Evolutionary conservation across 2,797 vertebrate species (phyloP), one percentile per base, ranked within the genome.

Genomic region (Zalophus californianus): DNA sequence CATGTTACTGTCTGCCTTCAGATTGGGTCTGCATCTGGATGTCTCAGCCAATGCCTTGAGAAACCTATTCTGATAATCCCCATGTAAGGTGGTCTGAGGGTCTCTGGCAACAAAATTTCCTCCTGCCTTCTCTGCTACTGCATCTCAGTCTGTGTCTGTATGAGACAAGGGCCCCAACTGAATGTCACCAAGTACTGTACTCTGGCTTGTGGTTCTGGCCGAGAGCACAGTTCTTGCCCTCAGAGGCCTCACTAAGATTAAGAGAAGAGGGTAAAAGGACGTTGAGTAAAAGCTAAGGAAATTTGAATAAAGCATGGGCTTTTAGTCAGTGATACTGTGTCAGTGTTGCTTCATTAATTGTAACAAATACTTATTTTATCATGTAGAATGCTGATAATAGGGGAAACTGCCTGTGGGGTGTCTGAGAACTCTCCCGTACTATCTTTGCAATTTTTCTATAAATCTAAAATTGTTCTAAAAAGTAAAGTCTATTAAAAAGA

Each of bases 361-460:
- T 35, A 68, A 58, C 44, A 62, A 14, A 82, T 89, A 54, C 38
- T 29, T 82, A 25, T 64, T 73, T 64, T 73, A 92, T 95, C 82
- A 54, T 54, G n/a, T 54, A 54, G 72, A 88, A 64, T 93, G 29
- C 44, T 75, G 29, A 73, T 72, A 60, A 54, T 48, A 75, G 48
- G 58, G 52, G 44, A 60, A 41, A 23, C 29, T 52, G 41, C 23
- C 23, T 18, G 3, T 82, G 8, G 15, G 32, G 73, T 87, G 50
- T 95, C 35, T 82, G 32, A 91, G 56, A 91, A 80, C 54, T 62
- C 75, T 70, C 66, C 66, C 4, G 21, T 94, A 68, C 64, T 85
- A 7, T 78, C 72, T 56, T 86, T 80, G 29, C 23, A 95, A 8
- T 48, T 95, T 90, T 87, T 95, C 23, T 87, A 2, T 87, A 91